These are phyloP conservation scores for Standfussiana lucernea DNA, from an alignment of 2,888 invertebrate species.

Conservation along the genomic window DNA sequence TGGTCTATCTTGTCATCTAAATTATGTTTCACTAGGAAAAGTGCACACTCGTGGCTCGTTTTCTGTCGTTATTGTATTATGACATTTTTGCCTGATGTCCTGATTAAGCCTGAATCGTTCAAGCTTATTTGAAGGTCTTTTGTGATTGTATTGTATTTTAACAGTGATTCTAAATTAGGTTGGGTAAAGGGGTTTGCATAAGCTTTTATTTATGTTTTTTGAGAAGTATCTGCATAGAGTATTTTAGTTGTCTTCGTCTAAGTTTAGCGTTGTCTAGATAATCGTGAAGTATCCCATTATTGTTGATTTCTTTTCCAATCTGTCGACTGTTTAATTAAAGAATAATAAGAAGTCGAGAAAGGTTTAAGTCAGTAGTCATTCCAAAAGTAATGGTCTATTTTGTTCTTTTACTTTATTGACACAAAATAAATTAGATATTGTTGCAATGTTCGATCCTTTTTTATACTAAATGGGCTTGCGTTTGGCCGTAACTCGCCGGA, in stretches of 20 bases:
- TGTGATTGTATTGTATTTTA: neutral
- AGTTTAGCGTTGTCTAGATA: neutral
- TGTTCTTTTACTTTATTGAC: too few species aligned
- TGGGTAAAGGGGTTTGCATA: neutral
- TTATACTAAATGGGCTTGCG: too few species aligned
- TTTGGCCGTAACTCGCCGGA: too few species aligned
- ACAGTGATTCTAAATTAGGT: neutral
- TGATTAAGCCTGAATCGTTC: neutral
- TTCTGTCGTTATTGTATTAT: neutral
- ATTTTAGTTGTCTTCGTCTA: neutral
- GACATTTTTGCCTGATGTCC: neutral
- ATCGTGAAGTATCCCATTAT: too few species aligned
- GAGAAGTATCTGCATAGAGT: neutral
- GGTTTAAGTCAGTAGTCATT: too few species aligned
- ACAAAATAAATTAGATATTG: too few species aligned
- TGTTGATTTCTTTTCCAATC: too few species aligned
- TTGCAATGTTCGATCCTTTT: too few species aligned
- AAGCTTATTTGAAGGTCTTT: neutral
- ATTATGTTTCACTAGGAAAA: constrained; percentile 31
- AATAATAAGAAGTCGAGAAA: too few species aligned
- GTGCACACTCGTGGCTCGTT: constrained; percentile 39
- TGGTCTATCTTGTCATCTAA: constrained; percentile 57
- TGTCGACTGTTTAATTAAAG: too few species aligned
- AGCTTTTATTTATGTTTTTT: neutral
- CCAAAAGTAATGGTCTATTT: too few species aligned